phyloP scores from a whole-genome alignment of 1,140 invertebrate genomes.

The Leptopilina clavipes region DNA sequence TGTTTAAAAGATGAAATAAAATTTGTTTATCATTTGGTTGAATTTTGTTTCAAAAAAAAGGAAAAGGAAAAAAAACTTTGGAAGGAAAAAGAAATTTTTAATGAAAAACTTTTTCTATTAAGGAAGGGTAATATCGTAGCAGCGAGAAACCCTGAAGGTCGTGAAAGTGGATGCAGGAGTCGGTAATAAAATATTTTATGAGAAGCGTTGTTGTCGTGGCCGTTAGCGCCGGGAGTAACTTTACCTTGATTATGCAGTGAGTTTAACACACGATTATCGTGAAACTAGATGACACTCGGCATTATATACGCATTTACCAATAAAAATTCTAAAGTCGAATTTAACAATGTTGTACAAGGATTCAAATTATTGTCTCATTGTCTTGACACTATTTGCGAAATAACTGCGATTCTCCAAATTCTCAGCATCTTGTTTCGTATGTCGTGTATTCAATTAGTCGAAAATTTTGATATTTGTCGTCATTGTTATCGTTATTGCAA shows the following conservation, averaged over 20 bases:
- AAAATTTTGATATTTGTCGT: too few species aligned
- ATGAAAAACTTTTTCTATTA: slow-evolving; percentile 14
- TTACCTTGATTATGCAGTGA: slow-evolving; percentile 25
- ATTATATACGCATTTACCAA: background rate
- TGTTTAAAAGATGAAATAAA: too few species aligned
- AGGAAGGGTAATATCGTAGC: background rate
- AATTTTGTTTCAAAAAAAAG: too few species aligned
- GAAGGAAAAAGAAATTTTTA: background rate
- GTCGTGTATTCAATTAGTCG: too few species aligned
- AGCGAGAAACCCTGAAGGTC: background rate
- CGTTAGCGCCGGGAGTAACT: slow-evolving; percentile 14
- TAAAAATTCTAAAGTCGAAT: slow-evolving; percentile 1
- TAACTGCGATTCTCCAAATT: too few species aligned
- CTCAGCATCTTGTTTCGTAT: too few species aligned
- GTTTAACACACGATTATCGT: slow-evolving; percentile 21
- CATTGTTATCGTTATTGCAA: too few species aligned
- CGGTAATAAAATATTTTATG: slow-evolving; percentile 16
- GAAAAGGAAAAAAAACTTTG: background rate
- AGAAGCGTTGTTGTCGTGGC: background rate
- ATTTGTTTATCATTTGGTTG: too few species aligned
- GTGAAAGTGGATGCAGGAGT: slow-evolving; percentile 19
- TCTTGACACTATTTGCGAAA: too few species aligned
- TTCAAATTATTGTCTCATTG: background rate
- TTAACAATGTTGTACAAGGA: background rate
- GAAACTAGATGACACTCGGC: background rate